phyloP scores from a whole-genome alignment of 2,113 vertebrate species.

The Piprites chloris region DNA sequence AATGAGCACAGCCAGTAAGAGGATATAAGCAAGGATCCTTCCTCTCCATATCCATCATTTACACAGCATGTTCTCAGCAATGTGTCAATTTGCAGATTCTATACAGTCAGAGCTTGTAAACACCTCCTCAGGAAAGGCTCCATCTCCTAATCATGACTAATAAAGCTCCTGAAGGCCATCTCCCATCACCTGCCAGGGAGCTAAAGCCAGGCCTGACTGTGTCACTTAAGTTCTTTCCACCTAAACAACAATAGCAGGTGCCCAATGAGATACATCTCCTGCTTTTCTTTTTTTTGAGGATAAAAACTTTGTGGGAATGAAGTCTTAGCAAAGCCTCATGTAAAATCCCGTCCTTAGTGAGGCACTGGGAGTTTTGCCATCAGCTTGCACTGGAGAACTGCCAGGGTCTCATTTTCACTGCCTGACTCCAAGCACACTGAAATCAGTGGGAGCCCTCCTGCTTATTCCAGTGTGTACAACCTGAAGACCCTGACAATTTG shows the following conservation, averaged over 20 bases:
- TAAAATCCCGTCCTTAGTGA: background rate
- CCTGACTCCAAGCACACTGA: background rate
- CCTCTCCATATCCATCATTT: background rate
- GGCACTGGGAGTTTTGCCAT: background rate
- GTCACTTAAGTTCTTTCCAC: background rate
- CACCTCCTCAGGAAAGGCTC: background rate
- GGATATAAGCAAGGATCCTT: background rate
- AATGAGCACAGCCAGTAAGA: fast-evolving
- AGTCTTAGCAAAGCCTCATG: background rate
- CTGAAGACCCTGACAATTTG: background rate
- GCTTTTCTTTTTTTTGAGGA: background rate
- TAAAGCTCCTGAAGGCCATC: background rate
- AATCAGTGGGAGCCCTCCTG: background rate
- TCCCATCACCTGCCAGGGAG: background rate
- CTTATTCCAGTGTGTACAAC: background rate
- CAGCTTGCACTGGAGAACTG: background rate
- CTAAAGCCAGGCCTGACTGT: background rate
- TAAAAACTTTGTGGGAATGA: background rate
- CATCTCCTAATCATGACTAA: background rate
- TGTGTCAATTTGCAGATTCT: fast-evolving
- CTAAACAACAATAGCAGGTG: fast-evolving
- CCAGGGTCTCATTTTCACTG: background rate
- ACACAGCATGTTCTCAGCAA: fast-evolving
- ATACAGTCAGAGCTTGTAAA: background rate
- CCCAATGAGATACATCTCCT: background rate